Evolutionary conservation across 1,140 invertebrate genomes (phyloP).

Genomic region (Drosophila nigrodunni): DNA sequence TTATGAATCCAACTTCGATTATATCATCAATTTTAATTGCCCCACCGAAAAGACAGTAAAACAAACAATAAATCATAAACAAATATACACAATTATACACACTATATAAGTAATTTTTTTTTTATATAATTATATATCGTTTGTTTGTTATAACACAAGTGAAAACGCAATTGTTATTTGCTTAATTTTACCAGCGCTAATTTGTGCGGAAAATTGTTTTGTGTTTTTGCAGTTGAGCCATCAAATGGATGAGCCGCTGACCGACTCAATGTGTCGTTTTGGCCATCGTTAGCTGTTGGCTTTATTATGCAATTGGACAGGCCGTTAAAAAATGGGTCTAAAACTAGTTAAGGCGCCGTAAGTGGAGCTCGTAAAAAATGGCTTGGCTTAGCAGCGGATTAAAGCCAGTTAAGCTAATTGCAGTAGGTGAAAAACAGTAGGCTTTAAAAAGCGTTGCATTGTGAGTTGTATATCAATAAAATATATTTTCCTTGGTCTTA

Average conservation of each 20-base stretch:
- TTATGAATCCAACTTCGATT: conserved; percentile 17
- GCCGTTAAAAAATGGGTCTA: conserved; percentile 22
- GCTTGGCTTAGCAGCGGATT: neutral
- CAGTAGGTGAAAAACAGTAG: neutral
- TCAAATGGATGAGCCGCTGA: conserved; percentile 45
- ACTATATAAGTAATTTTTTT: conserved; percentile 5
- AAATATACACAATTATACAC: conserved; percentile 20
- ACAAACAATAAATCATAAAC: conserved; percentile 30
- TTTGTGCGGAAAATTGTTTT: conserved; percentile 40
- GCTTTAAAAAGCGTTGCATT: neutral
- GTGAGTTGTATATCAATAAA: too few species aligned
- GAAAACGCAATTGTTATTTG: conserved; percentile 28
- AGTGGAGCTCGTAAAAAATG: neutral
- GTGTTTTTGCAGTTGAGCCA: neutral
- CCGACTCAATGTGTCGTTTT: conserved; percentile 43
- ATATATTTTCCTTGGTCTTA: too few species aligned
- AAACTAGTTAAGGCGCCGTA: conserved; percentile 27
- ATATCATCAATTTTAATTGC: conserved; percentile 51
- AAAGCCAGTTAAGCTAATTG: neutral
- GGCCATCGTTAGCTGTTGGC: conserved; percentile 7
- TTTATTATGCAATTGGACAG: conserved; percentile 24
- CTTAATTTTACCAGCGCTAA: conserved; percentile 18
- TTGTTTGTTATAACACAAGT: conserved; percentile 39
- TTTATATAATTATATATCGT: conserved; percentile 13
- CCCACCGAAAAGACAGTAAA: conserved; percentile 17